These are phyloP conservation scores for Cheilosia vulpina DNA, from an alignment of 2,888 invertebrate species.

Conservation along the genomic window DNA sequence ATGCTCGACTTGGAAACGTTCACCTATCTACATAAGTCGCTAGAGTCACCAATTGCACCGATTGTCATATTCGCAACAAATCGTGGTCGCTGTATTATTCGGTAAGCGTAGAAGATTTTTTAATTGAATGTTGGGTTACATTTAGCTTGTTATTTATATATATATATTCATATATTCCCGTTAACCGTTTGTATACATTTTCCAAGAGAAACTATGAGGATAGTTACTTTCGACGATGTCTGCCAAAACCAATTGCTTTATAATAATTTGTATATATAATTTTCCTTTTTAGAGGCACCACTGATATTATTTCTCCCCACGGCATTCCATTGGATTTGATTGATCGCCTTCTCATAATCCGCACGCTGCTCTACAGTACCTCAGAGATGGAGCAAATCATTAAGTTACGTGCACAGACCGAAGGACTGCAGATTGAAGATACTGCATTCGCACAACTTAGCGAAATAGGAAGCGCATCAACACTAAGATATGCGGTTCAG, in stretches of 20 bases:
- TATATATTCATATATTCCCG: too few species aligned
- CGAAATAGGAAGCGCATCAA: slow-evolving; percentile 93
- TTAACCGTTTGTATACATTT: too few species aligned
- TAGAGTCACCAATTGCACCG: slow-evolving; percentile 98
- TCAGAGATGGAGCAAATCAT: slow-evolving; percentile 90
- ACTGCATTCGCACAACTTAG: slow-evolving; percentile 91
- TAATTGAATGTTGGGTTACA: not conserved
- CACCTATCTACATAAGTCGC: slow-evolving; percentile 97
- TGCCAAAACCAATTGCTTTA: too few species aligned
- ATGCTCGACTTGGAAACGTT: slow-evolving; percentile 99
- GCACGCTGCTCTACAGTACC: slow-evolving; percentile 94
- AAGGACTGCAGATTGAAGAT: slow-evolving; percentile 93
- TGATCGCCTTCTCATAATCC: slow-evolving; percentile 96
- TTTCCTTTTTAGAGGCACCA: slow-evolving; percentile 87
- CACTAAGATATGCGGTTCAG: slow-evolving; percentile 95
- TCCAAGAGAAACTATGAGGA: too few species aligned
- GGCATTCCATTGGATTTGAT: slow-evolving; percentile 98
- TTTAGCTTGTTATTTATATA: too few species aligned
- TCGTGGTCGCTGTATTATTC: slow-evolving; percentile 94
- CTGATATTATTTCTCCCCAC: slow-evolving; percentile 95
- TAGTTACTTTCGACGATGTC: too few species aligned
- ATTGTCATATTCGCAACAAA: slow-evolving; percentile 99
- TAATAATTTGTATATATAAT: too few species aligned
- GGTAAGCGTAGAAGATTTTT: slow-evolving; percentile 83
- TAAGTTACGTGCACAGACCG: slow-evolving; percentile 94